Evolutionary conservation across 2,888 invertebrate genomes (phyloP).

Genomic region (Drosophila nr. perissopoda): DNA sequence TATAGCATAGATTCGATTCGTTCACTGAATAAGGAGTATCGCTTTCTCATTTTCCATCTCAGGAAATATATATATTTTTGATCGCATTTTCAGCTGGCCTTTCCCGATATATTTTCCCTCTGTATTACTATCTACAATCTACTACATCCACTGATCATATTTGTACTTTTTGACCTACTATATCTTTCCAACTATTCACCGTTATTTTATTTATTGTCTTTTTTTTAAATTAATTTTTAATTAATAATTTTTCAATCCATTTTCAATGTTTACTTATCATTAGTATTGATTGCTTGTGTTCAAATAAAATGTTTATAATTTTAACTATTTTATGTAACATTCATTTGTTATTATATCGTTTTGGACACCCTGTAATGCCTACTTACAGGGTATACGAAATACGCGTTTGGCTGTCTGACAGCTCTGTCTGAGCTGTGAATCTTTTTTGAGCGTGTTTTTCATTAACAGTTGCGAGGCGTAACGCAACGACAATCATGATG

Average conservation of each 20-base stretch:
- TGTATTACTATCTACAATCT: background rate
- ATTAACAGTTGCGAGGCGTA: slow-evolving; percentile 47
- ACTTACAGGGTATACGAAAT: slow-evolving; percentile 4
- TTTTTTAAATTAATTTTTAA: background rate
- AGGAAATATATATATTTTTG: too few species aligned
- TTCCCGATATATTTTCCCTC: background rate
- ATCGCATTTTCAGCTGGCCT: background rate
- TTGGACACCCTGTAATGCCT: background rate
- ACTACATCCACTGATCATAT: background rate
- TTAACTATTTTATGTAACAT: background rate
- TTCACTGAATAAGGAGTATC: background rate
- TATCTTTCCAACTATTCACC: background rate
- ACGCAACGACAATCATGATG: slow-evolving; percentile 44
- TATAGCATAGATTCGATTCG: background rate
- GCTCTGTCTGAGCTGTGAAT: slow-evolving; percentile 1
- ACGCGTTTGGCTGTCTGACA: background rate
- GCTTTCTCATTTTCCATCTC: too few species aligned
- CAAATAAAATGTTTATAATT: background rate
- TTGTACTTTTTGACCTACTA: too few species aligned
- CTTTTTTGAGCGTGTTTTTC: slow-evolving; percentile 23
- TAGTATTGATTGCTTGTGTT: background rate
- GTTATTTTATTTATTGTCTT: background rate
- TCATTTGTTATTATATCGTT: background rate
- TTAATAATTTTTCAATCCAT: background rate
- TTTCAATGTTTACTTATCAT: background rate